Evolutionary conservation across 1,140 invertebrate genomes (phyloP).

Genomic region (Eciton burchellii): DNA sequence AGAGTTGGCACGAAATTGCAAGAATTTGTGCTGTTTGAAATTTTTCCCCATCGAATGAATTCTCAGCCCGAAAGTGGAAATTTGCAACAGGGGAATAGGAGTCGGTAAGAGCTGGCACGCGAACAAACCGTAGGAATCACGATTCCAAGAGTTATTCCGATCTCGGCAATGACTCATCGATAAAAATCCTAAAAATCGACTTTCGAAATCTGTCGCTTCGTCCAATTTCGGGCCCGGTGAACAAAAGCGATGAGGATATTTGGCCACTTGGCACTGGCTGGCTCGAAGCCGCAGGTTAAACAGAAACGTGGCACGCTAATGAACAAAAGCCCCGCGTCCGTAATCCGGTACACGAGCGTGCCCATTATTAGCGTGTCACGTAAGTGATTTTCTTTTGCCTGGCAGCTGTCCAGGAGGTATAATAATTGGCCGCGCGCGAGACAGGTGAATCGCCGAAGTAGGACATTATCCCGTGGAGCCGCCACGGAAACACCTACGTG

Average conservation of each 20-base stretch:
- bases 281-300: constrained; percentile 83
- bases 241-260: constrained; percentile 76
- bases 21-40: no score
- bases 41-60: no score
- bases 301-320: constrained; percentile 81
- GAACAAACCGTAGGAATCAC: no score
- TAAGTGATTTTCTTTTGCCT: constrained; percentile 80
- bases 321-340: constrained; percentile 80
- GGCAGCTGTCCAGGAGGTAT: constrained; percentile 76
- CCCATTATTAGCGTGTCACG: constrained; percentile 79
- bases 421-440: constrained; percentile 77
- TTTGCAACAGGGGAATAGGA: no score
- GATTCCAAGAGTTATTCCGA: no score
- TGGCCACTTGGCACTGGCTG: constrained; percentile 73
- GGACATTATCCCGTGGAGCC: constrained; percentile 58
- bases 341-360: constrained; percentile 77
- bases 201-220: no score
- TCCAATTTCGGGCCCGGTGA: no score
- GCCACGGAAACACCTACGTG: constrained; percentile 55
- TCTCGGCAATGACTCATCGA: no score
- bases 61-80: no score
- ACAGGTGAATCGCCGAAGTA: constrained; percentile 47
- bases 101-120: no score
- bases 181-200: no score
- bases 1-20: no score